Evolutionary conservation across 1,140 invertebrate species (phyloP).

Genomic region (Megalopta genalis): DNA sequence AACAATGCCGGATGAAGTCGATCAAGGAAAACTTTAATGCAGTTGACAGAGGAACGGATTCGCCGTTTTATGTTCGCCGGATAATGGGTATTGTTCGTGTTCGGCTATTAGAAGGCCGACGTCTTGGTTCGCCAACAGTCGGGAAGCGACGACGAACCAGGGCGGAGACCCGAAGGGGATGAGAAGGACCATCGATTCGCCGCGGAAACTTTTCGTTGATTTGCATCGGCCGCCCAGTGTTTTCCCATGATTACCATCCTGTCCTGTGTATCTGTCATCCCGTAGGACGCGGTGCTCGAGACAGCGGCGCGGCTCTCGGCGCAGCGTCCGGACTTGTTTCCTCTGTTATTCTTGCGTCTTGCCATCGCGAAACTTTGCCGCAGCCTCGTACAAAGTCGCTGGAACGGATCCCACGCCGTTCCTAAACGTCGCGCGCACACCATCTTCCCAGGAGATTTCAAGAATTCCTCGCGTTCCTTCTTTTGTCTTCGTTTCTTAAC

Average conservation of each 20-base stretch:
- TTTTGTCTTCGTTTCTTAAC: no score
- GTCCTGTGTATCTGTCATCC: neutral
- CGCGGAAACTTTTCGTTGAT: constrained; percentile 16
- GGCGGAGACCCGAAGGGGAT: no score
- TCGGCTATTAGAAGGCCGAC: constrained; percentile 35
- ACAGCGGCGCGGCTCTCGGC: no score
- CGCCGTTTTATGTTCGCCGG: constrained; percentile 42
- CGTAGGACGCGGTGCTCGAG: neutral
- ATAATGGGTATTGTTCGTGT: constrained; percentile 48
- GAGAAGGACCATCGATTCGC: neutral
- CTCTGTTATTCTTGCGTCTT: neutral
- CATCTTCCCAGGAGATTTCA: no score
- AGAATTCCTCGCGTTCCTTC: no score
- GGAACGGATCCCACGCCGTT: neutral
- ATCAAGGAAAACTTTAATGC: constrained; percentile 45
- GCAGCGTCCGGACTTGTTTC: neutral
- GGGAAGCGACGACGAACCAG: neutral
- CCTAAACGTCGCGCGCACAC: no score
- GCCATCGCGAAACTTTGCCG: neutral
- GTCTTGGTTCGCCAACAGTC: neutral
- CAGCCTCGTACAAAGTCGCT: neutral
- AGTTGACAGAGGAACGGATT: constrained; percentile 30
- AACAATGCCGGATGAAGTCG: constrained; percentile 30
- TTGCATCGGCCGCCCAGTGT: neutral
- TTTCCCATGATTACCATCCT: constrained; percentile 13